These are phyloP conservation scores for Piaya cayana DNA, from an alignment of 2,113 vertebrate genomes.

Conservation along the genomic window DNA sequence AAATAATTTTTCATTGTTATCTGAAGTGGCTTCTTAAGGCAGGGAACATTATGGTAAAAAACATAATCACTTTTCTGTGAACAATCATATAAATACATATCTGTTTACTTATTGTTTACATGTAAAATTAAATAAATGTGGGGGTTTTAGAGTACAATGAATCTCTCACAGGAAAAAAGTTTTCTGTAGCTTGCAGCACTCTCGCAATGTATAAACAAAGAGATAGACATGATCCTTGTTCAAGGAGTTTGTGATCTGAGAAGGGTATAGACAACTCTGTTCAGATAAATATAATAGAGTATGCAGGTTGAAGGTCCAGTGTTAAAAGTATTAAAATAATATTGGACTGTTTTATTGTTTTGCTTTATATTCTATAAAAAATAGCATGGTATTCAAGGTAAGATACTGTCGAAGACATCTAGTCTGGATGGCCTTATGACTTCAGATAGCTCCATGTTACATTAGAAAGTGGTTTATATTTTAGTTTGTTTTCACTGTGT, in stretches of 20 bases:
- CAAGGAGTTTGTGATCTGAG: neutral
- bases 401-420: slow-evolving; percentile 33
- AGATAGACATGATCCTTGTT: neutral
- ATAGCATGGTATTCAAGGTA: slow-evolving; percentile 60
- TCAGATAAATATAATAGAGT: neutral
- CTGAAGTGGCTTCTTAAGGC: slow-evolving; percentile 29
- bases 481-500: slow-evolving; percentile 13
- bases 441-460: neutral
- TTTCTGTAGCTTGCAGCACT: neutral
- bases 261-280: neutral
- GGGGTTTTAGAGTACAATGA: fast-evolving
- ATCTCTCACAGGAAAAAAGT: neutral
- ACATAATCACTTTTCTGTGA: slow-evolving; percentile 34
- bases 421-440: slow-evolving; percentile 61
- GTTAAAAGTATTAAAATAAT: slow-evolving; percentile 39
- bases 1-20: slow-evolving; percentile 13
- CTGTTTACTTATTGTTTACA: neutral
- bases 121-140: neutral
- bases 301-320: neutral
- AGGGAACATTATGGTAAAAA: slow-evolving; percentile 30
- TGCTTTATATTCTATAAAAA: slow-evolving; percentile 44
- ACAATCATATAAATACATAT: neutral
- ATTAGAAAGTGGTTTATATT: slow-evolving; percentile 26
- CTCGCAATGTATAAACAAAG: neutral
- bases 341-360: slow-evolving; percentile 1